phyloP scores from a whole-genome alignment of 2,113 vertebrate genomes.

The Microtus oregoni region DNA sequence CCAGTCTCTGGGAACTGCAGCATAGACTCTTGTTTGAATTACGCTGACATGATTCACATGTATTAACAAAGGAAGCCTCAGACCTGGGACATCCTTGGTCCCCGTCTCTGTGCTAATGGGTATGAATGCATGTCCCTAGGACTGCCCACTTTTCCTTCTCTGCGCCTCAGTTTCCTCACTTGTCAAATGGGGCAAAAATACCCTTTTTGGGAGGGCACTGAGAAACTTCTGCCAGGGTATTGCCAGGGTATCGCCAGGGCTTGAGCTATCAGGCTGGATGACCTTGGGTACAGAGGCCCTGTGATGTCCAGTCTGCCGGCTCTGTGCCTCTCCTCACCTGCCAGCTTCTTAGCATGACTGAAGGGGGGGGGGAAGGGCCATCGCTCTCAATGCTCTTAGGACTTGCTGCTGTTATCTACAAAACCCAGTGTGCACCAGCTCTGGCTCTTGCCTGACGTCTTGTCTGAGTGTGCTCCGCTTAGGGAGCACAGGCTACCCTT shows the following conservation, averaged over 20 bases:
- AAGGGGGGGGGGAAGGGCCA: background rate
- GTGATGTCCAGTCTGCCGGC: fast-evolving
- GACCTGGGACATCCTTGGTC: fast-evolving
- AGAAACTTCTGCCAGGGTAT: fast-evolving
- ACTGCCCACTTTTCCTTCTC: background rate
- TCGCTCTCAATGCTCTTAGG: fast-evolving
- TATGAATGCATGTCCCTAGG: background rate
- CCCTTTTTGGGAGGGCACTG: background rate
- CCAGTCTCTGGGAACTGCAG: fast-evolving
- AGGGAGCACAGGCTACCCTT: background rate
- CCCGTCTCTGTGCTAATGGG: background rate
- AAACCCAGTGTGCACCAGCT: background rate
- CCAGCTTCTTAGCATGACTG: background rate
- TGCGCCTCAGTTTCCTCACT: background rate
- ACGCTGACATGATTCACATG: fast-evolving
- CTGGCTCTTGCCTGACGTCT: too few species aligned
- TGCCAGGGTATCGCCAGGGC: background rate
- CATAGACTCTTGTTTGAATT: fast-evolving
- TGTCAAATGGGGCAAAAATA: background rate
- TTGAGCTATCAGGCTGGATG: background rate
- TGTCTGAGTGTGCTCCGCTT: background rate
- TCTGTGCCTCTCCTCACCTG: background rate
- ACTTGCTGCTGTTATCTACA: background rate
- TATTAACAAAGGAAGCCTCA: fast-evolving
- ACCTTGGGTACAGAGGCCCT: fast-evolving